phyloP scores from a whole-genome alignment of 2,797 vertebrate genomes.

The Chloroceryle amazona region DNA sequence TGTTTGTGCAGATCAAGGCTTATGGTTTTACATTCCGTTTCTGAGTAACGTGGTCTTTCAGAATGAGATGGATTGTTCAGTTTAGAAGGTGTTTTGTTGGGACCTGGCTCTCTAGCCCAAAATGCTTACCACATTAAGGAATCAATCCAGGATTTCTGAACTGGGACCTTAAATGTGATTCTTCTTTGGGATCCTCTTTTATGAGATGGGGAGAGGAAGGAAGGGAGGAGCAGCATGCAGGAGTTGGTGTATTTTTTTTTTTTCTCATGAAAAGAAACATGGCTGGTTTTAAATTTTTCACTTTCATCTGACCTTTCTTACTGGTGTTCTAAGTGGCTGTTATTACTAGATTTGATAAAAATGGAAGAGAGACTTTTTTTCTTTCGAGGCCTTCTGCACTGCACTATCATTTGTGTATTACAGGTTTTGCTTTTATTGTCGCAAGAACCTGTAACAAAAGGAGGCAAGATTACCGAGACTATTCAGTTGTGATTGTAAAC shows the following conservation, averaged over 20 bases:
- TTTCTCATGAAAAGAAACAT: conserved; percentile 2
- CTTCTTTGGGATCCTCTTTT: conserved; percentile 49
- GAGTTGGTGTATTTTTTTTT: conserved; percentile 48
- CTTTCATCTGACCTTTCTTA: conserved; percentile 17
- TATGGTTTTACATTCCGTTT: not conserved
- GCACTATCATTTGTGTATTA: not conserved
- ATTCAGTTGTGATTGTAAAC: not conserved
- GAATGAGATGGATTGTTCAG: not conserved
- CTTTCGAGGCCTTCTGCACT: not conserved
- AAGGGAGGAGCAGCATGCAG: conserved; percentile 62
- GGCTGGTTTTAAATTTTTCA: conserved; percentile 25
- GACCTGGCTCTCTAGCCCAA: not conserved
- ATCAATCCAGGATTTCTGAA: conserved; percentile 12
- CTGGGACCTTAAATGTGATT: not conserved
- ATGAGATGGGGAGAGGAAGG: conserved; percentile 64
- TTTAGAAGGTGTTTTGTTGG: not conserved
- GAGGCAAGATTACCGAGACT: not conserved
- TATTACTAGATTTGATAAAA: not conserved
- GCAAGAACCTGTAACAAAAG: not conserved
- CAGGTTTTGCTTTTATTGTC: not conserved
- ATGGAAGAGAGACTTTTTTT: not conserved
- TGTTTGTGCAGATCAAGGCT: not conserved
- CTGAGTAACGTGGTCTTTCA: not conserved
- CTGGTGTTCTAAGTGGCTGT: not conserved
- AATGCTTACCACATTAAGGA: not conserved